Base-by-base conservation (phyloP, 2,113 vertebrate species). In the Pangasianodon hypophthalmus region DNA sequence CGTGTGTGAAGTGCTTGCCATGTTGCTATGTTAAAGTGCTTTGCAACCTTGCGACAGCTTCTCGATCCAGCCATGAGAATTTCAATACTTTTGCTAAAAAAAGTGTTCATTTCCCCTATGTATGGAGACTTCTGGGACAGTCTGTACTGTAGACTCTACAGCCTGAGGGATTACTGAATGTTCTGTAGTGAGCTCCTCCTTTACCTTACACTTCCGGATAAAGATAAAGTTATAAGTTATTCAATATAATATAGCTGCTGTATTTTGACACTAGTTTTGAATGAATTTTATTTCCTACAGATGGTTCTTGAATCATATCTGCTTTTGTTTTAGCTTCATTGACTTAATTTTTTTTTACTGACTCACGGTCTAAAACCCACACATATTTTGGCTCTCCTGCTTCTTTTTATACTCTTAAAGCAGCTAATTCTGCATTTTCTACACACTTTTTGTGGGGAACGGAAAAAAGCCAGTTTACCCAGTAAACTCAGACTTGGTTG, bases 291-390 rank as follows among this genome's bases (percentile, higher is more conserved):
- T n/a, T 80, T 50, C 44, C 4, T 14, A 4, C 11, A 11, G 10
- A 60, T 44, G 52, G 50, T 69, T 67, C 52, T 24, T 46, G 60
- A 2, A 48, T 48, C 50, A n/a, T 46, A n/a, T 32, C 67, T 84
- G 52, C 6, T 62, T 37, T 44, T 62, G 62, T 26, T 84, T 88
- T 87, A 21, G 41, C 82, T 81, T 89, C 58, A 89, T 56, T 73
- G 54, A 73, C 62, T 73, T 16, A 60, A 50, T 48, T 14, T 60
- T 60, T 37, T 79, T n/a, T 10, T 62, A 1, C 46, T 87, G 80
- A 52, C 80, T 88, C 67, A 54, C 44, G 37, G 73, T 81, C 16
- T 77, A 1, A 37, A 79, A 44, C 41, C 9, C 29, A 60, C 88
- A 46, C 16, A 48, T 37, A 41, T 69, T 67, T 37, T 69, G 13